Evolutionary conservation across 2,113 vertebrate genomes (phyloP).

Genomic region (Nibea coibor): DNA sequence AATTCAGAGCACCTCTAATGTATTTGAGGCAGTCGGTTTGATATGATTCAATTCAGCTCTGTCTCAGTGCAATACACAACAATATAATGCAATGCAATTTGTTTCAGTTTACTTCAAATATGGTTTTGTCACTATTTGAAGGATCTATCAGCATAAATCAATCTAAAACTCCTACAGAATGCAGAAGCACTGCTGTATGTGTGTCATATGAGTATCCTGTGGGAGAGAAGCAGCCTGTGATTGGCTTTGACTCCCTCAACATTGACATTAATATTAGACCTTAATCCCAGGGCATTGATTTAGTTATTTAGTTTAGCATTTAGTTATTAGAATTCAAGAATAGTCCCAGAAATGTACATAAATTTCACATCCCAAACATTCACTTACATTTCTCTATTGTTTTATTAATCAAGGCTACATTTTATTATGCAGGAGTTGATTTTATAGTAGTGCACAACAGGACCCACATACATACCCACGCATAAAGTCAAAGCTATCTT

Average conservation of each 20-base stretch:
- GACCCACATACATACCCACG: neutral
- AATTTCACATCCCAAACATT: neutral
- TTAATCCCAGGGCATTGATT: slow-evolving; percentile 5
- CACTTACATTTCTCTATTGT: neutral
- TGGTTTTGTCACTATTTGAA: slow-evolving; percentile 38
- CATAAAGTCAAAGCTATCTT: neutral
- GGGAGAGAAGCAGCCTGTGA: slow-evolving; percentile 23
- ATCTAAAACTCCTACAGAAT: slow-evolving; percentile 30
- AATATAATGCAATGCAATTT: slow-evolving; percentile 52
- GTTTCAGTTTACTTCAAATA: slow-evolving; percentile 64
- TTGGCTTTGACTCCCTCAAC: slow-evolving; percentile 34
- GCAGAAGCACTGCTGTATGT: slow-evolving; percentile 8
- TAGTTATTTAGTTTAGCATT: neutral
- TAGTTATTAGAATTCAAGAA: neutral
- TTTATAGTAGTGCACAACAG: neutral
- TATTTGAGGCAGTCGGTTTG: slow-evolving; percentile 57
- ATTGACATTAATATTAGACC: slow-evolving; percentile 16
- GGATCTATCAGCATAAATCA: slow-evolving; percentile 47
- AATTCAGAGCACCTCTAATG: slow-evolving; percentile 53
- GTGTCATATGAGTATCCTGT: slow-evolving; percentile 32
- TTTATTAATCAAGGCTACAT: neutral
- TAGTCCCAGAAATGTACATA: neutral
- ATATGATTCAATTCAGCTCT: slow-evolving; percentile 61
- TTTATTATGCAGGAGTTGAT: neutral
- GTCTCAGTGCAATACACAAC: slow-evolving; percentile 47